These are phyloP conservation scores for Leptobrachium leishanense DNA, from an alignment of 2,113 vertebrate species.

Conservation along the genomic window DNA sequence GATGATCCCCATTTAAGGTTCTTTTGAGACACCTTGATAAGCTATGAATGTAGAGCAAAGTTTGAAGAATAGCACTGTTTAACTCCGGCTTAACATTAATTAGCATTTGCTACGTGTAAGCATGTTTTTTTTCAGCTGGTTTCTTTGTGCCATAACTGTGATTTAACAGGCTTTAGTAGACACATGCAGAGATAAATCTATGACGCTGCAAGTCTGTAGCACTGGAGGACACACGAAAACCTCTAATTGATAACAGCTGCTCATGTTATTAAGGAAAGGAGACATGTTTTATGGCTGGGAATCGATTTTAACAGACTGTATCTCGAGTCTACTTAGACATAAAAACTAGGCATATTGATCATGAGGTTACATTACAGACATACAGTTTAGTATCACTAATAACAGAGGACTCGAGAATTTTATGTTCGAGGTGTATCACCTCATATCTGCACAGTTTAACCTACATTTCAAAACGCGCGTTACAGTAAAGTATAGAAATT, in stretches of 20 bases:
- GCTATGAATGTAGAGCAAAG: too few relatives aligned
- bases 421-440: not conserved
- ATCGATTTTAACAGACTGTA: slow-evolving; percentile 55
- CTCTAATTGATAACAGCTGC: slow-evolving; percentile 64
- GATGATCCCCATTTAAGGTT: too few relatives aligned
- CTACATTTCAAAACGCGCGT: too few relatives aligned
- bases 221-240: slow-evolving; percentile 60
- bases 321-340: slow-evolving; percentile 40
- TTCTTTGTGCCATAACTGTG: slow-evolving; percentile 54
- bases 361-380: slow-evolving; percentile 29
- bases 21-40: too few relatives aligned
- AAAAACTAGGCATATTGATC: slow-evolving; percentile 35
- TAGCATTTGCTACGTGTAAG: slow-evolving; percentile 10
- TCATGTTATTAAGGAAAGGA: slow-evolving; percentile 57
- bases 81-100: not conserved
- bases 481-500: too few relatives aligned
- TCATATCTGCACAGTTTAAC: too few relatives aligned
- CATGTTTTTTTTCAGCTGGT: slow-evolving; percentile 47
- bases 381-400: not conserved
- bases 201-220: slow-evolving; percentile 48
- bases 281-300: slow-evolving; percentile 47
- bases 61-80: too few relatives aligned
- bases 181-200: slow-evolving; percentile 58
- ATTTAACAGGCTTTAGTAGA: slow-evolving; percentile 58
- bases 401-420: not conserved